Conservation (phyloP, 2,797 vertebrate species). For the Spheniscus humboldti region DNA sequence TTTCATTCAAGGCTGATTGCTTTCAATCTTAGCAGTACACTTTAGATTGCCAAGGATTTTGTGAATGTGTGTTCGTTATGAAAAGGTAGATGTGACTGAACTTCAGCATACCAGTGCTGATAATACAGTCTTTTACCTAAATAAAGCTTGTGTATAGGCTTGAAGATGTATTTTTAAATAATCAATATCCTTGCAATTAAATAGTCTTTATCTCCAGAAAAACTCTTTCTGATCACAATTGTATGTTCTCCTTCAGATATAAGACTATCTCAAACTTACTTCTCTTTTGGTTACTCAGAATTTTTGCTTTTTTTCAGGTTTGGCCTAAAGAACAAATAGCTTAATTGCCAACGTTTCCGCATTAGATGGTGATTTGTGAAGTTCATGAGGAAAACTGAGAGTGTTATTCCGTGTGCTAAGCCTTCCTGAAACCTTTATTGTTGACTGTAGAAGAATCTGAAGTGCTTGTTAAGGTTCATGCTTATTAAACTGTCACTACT, state of each 20-base stretch:
- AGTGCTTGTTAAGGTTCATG: background rate
- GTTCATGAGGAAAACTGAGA: background rate
- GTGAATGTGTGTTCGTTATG: background rate
- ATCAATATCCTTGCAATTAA: background rate
- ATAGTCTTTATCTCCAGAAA: background rate
- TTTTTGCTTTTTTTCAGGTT: background rate
- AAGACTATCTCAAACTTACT: background rate
- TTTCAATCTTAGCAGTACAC: background rate
- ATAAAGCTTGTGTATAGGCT: background rate
- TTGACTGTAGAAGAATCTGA: background rate
- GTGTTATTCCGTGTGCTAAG: background rate
- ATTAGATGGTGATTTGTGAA: background rate
- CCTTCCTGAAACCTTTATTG: background rate
- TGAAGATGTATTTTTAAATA: background rate
- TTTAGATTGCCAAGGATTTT: background rate
- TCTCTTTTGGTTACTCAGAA: background rate
- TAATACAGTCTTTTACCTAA: background rate
- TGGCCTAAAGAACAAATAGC: background rate
- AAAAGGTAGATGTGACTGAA: background rate
- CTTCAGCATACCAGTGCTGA: background rate
- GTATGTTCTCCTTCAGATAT: background rate
- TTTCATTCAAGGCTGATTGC: slow-evolving; percentile 40
- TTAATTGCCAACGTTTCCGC: background rate
- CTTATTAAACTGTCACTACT: background rate
- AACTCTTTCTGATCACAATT: background rate